Base-by-base conservation (phyloP, 2,113 vertebrate genomes). In the Bujurquina vittata region DNA sequence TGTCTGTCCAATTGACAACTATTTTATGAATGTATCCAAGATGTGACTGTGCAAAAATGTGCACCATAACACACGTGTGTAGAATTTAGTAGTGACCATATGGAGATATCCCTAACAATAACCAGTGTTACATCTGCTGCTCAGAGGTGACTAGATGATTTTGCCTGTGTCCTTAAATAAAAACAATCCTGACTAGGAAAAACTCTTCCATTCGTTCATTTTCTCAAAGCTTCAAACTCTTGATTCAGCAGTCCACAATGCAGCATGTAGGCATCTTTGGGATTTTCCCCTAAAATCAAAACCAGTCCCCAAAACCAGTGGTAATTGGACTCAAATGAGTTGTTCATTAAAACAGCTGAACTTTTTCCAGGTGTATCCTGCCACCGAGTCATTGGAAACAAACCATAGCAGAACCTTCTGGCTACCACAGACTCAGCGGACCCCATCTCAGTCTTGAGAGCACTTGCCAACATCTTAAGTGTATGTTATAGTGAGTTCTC, bases 391-490 rank as follows among this genome's bases (percentile, higher is more conserved):
- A 35, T 1, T 62, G 18, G 60, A 62, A 62, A 62, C 60, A 62
- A 62, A n/a, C 33, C 18, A 37, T 62, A 37, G 8, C 12, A 26
- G 56, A 26, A 58, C 23, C 20, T 62, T 49, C 33, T 62, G 60
- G 60, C 18, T n/a, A 37, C 31, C 33, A 37, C n/a, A 18, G 35
- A 11, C 18, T 62, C 5, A 37, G 33, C 33, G 60, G 3, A 62
- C 60, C 3, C 11, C 31, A 10, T 12, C 33, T 10, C 5, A 0
- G 31, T 61, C 10, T 5, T 35, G 31, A 29, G 31, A 61, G 18
- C 17, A n/a, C 0, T 31, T 61, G 20, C 18, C 59, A 35, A 61
- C 10, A 0, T 11, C 31, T 31, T 33, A 33, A 33, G 33, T 33
- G 6, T 10, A 37, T 37, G 8, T 10, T 37, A 37, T 37, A 37